These are phyloP conservation scores for Styela plicata DNA, from an alignment of 23 tunicate genomes.

Conservation along the genomic window DNA sequence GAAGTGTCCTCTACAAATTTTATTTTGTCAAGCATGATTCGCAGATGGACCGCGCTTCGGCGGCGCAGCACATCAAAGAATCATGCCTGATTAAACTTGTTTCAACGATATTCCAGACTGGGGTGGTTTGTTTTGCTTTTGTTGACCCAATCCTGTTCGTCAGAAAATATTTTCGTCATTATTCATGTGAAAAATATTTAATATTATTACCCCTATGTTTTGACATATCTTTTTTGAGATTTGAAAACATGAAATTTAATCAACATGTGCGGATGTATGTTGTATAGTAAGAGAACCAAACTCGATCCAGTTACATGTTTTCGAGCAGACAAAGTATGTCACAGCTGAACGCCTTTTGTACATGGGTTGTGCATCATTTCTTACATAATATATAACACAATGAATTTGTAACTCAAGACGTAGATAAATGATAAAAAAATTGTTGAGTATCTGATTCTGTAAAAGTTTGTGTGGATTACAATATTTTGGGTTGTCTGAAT, in stretches of 20 bases:
- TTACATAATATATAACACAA: not conserved
- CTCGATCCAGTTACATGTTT: not conserved
- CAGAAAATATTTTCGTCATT: not conserved
- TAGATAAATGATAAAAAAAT: too few species aligned
- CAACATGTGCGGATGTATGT: not conserved
- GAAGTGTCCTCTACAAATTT: too few species aligned
- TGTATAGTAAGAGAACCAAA: not conserved
- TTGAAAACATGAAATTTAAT: not conserved
- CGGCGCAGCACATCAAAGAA: too few species aligned
- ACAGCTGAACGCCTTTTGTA: not conserved
- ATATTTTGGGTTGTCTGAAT: too few species aligned
- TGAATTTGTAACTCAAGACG: not conserved
- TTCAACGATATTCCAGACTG: too few species aligned
- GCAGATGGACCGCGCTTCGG: too few species aligned
- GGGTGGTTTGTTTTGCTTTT: too few species aligned
- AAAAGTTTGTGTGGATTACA: too few species aligned
- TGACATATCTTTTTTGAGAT: not conserved
- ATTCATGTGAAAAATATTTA: not conserved
- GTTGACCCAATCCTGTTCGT: not conserved
- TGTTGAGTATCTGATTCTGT: too few species aligned
- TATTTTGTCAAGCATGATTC: too few species aligned
- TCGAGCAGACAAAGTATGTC: not conserved
- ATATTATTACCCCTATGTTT: not conserved
- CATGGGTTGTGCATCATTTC: not conserved
- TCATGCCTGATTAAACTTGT: too few species aligned